Evolutionary conservation across 92 coral and sea anemone species (phyloP), one percentile per base, ranked within the genome.

Genomic region (Desmophyllum pertusum): DNA sequence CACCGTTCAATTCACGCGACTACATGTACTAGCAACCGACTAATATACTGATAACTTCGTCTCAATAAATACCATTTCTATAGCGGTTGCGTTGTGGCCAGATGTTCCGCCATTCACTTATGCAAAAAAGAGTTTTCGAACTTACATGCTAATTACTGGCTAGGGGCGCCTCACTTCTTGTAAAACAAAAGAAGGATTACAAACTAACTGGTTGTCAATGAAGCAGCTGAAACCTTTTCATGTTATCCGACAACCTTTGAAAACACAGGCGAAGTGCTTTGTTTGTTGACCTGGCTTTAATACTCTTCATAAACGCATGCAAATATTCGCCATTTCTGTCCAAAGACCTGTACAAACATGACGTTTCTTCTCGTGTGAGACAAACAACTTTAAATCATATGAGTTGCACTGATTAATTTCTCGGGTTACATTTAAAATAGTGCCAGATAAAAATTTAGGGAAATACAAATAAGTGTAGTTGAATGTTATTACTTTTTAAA

Each of bases 141-240:
- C 64, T 50, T 35, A 33, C 63, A 46, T 35, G 43, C 42, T 42
- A 79, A 79, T 79, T 43, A 31, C 2, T 38, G 45, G 9, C 21
- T n/a, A 45, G 19, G 33, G 18, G 42, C 33, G 62, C 46, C 43
- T 43, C 19, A 65, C 42, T 64, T 33, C 45, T 19, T 45, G 29
- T 29, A 25, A 81, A 53, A 81, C 78, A 51, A 53, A 71, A 29
- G 45, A 45, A 31, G 72, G 61, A 15, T 70, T 81, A 70, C 18
- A 38, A 38, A 81, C 41, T 2, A 79, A 81, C 52, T 55, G 9
- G 53, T 53, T 79, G 41, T 65, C 45, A 79, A 30, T 65, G 15
- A 81, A 53, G 55, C 77, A 71, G 72, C 79, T 72, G 85, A 82
- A 59, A 53, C 40, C 72, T 19, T 53, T 21, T 71, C 27, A 57